Percentiles rank a stretch among this genome's conserved stretches.
phyloP scores from a whole-genome alignment of 2,888 invertebrate species.

The Desoria tigrina region DNA sequence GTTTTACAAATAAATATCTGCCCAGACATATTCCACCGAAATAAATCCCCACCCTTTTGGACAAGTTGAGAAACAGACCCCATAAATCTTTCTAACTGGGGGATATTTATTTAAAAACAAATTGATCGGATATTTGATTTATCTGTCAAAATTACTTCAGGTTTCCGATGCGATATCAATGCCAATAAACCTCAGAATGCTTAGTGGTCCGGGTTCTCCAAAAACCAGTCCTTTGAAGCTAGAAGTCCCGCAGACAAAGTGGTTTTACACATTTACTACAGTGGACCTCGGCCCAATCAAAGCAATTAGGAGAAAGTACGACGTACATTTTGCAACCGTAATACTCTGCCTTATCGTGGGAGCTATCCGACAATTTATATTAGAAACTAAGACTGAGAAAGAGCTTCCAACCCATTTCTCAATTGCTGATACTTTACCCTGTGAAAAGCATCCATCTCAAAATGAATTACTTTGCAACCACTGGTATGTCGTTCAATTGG shows the following conservation, averaged over 20 bases:
- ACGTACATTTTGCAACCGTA: slow-evolving; percentile 44
- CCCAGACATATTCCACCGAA: too few relatives aligned
- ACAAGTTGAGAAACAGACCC: too few relatives aligned
- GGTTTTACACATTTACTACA: slow-evolving; percentile 35
- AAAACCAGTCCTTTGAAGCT: slow-evolving; percentile 36
- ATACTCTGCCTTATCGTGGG: slow-evolving; percentile 39
- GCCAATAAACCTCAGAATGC: slow-evolving; percentile 33
- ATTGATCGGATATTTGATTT: too few relatives aligned
- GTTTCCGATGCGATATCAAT: slow-evolving; percentile 32
- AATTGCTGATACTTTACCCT: slow-evolving; percentile 38
- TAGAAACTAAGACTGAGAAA: slow-evolving; percentile 33
- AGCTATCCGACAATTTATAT: slow-evolving; percentile 38
- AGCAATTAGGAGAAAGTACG: slow-evolving; percentile 35
- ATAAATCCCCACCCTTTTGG: too few relatives aligned
- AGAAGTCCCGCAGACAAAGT: slow-evolving; percentile 28
- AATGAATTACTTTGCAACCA: slow-evolving; percentile 38
- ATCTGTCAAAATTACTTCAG: slow-evolving; percentile 22
- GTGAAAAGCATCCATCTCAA: slow-evolving; percentile 39
- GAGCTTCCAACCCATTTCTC: slow-evolving; percentile 35
- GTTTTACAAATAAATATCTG: too few relatives aligned
- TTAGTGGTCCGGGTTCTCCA: slow-evolving; percentile 32
- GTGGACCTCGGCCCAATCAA: slow-evolving; percentile 35
- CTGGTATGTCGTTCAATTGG: slow-evolving; percentile 27
- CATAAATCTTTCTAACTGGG: too few relatives aligned
- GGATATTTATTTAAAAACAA: too few relatives aligned